Conservation (phyloP, 2,113 vertebrate genomes). For the Rhizomys pruinosus region DNA sequence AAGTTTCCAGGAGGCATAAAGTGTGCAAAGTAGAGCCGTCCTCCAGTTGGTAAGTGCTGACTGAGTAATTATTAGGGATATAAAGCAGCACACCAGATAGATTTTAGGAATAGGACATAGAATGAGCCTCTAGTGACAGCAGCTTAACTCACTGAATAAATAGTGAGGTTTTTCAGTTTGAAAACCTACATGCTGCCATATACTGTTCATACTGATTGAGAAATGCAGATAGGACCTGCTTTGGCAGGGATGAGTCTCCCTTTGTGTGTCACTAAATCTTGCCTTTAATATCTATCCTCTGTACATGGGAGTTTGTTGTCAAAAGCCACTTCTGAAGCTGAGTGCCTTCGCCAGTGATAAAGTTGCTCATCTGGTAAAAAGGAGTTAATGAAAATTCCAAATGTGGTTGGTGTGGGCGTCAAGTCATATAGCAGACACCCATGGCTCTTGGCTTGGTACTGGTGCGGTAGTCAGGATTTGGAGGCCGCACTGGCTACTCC, state of each 20-base stretch:
- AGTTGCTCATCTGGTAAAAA: background rate
- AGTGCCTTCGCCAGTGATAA: background rate
- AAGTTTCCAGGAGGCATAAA: conserved; percentile 42
- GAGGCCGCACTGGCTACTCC: background rate
- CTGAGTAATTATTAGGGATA: background rate
- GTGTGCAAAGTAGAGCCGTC: background rate
- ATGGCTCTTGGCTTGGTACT: background rate
- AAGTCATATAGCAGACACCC: background rate
- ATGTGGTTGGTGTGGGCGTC: background rate
- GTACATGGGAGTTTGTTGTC: background rate
- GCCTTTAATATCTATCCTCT: background rate
- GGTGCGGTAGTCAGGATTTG: background rate
- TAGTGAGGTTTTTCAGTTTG: background rate
- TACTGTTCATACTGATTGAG: background rate
- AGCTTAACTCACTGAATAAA: background rate
- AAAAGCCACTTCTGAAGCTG: background rate
- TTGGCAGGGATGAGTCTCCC: background rate
- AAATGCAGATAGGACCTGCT: background rate
- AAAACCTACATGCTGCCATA: background rate
- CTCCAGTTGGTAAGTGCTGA: conserved; percentile 5
- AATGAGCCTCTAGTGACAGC: background rate
- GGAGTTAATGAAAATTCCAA: background rate
- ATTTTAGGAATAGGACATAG: background rate
- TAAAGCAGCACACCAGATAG: background rate
- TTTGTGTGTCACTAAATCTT: background rate